Percentiles rank a stretch among this genome's conserved stretches.
These are phyloP conservation scores for Trachymyrmex septentrionalis DNA, from an alignment of 1,140 invertebrate genomes.

Conservation along the genomic window DNA sequence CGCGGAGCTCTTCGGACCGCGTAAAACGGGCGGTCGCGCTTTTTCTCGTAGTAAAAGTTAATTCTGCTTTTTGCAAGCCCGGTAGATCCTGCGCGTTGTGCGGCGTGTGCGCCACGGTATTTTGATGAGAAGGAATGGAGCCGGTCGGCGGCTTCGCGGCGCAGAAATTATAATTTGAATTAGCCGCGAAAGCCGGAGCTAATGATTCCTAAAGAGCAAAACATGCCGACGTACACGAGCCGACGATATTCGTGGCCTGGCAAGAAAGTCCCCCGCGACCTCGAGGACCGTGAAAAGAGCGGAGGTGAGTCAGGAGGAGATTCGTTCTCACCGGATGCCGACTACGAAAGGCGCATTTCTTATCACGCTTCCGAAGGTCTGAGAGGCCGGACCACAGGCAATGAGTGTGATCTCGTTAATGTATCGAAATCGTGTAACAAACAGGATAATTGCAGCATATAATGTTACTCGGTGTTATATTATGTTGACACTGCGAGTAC, in stretches of 20 bases:
- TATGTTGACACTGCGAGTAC: not conserved
- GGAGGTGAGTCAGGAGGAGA: conserved; percentile 4
- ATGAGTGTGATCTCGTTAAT: conserved; percentile 57
- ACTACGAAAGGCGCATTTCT: conserved; percentile 60
- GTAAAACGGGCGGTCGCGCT: conserved; percentile 58
- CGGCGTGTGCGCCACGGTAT: conserved; percentile 82
- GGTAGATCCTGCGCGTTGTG: conserved; percentile 44
- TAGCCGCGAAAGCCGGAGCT: conserved; percentile 84
- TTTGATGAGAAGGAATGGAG: conserved; percentile 83
- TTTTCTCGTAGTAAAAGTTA: conserved; percentile 82
- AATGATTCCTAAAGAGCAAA: conserved; percentile 84
- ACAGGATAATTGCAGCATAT: conserved; percentile 23
- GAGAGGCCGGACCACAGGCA: conserved; percentile 28
- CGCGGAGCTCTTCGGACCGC: not conserved
- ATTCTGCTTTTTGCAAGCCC: conserved; percentile 74
- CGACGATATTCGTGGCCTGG: conserved; percentile 73
- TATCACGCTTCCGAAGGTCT: not conserved
- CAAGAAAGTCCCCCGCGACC: conserved; percentile 67
- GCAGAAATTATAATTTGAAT: conserved; percentile 85
- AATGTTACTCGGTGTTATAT: conserved; percentile 33
- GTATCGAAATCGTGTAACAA: conserved; percentile 12
- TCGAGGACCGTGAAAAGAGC: conserved; percentile 66
- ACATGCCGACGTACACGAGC: conserved; percentile 66
- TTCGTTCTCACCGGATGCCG: conserved; percentile 51
- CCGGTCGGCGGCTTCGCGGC: conserved; percentile 62